Percentiles rank a stretch among this genome's conserved stretches.
Conservation (phyloP, 1,140 invertebrate species). For the Subanguina moxae region DNA sequence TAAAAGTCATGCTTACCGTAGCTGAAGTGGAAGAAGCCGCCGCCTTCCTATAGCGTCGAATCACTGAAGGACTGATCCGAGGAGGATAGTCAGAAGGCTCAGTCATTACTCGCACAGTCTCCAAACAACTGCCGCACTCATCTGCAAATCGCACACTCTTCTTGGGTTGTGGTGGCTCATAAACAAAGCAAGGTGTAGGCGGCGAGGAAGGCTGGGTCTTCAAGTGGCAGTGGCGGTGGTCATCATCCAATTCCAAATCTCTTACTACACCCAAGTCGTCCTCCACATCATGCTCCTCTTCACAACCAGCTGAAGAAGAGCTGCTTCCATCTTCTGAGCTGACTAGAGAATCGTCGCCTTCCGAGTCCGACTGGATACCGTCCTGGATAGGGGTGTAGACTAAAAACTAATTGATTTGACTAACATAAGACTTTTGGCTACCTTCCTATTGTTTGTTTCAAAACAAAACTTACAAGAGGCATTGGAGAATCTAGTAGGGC, state of each 20-base stretch:
- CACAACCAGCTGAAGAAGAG: constrained; percentile 18
- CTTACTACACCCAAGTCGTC: constrained; percentile 12
- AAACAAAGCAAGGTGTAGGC: background rate
- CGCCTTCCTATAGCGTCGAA: constrained; percentile 38
- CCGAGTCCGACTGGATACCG: constrained; percentile 32
- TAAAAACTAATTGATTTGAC: constrained; percentile 14
- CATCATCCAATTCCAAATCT: constrained; percentile 26
- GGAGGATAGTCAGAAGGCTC: constrained; percentile 86
- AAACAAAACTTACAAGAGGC: constrained; percentile 27
- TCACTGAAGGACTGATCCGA: constrained; percentile 64
- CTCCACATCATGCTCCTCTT: constrained; percentile 25
- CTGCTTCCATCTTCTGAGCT: constrained; percentile 28
- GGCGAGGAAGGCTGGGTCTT: background rate
- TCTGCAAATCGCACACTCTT: constrained; percentile 83
- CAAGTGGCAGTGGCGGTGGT: background rate
- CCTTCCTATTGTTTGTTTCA: too few relatives aligned
- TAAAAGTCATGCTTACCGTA: background rate
- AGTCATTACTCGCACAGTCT: constrained; percentile 77
- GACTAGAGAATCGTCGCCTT: constrained; percentile 41
- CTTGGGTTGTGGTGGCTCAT: background rate
- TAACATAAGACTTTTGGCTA: background rate
- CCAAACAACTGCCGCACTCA: constrained; percentile 77
- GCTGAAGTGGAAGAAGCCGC: constrained; percentile 1
- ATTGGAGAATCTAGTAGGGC: constrained; percentile 8
- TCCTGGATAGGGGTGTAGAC: constrained; percentile 33